Percentiles rank a stretch among this genome's conserved stretches.
Conservation (phyloP, 2,888 invertebrate genomes). For the Eupithecia insigniata region DNA sequence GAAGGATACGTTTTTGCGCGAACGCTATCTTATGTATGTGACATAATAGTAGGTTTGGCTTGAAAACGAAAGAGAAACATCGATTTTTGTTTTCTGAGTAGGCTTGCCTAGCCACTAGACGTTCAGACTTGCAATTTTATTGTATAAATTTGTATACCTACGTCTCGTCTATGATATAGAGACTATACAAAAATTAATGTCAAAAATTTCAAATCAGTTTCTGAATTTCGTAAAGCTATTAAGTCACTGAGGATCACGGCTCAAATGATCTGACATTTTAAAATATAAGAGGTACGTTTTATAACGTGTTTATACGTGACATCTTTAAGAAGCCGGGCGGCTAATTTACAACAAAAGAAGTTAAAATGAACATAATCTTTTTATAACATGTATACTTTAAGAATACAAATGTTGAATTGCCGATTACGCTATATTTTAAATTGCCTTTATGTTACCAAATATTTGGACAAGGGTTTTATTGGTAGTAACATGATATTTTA, state of each 20-base stretch:
- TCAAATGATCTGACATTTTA: constrained; percentile 56
- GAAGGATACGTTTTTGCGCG: too few species aligned
- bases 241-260: background rate
- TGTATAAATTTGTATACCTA: background rate
- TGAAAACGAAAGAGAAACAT: too few species aligned
- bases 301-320: constrained; percentile 78
- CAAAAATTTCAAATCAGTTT: background rate
- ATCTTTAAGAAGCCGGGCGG: constrained; percentile 66
- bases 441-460: constrained; percentile 82
- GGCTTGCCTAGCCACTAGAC: background rate
- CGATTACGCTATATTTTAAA: constrained; percentile 81
- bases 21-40: too few species aligned
- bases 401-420: constrained; percentile 76
- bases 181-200: background rate
- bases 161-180: background rate
- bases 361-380: constrained; percentile 78
- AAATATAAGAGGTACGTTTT: constrained; percentile 76
- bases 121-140: background rate
- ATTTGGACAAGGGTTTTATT: constrained; percentile 82
- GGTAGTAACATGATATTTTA: constrained; percentile 81
- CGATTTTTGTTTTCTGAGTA: too few species aligned
- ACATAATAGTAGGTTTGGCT: too few species aligned
- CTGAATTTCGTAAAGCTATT: background rate
- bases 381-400: constrained; percentile 70
- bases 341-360: constrained; percentile 78